phyloP scores from a whole-genome alignment of 2,113 vertebrate species.

The Pristiophorus japonicus region DNA sequence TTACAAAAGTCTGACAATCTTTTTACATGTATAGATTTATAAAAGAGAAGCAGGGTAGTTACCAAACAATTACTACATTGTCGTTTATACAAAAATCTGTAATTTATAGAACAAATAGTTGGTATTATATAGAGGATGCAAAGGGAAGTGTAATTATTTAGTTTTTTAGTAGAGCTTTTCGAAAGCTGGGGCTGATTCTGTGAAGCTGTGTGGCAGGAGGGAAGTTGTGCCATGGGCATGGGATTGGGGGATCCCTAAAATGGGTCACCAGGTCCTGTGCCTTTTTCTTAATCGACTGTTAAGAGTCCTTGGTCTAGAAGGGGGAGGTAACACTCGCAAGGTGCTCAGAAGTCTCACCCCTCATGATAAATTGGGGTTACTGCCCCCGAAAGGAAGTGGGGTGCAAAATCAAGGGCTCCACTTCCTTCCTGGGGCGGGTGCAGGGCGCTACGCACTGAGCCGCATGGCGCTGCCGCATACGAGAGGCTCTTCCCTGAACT shows the following conservation, averaged over 20 bases:
- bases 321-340: too few relatives aligned
- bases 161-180: background rate
- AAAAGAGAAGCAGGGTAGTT: background rate
- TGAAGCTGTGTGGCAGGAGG: background rate
- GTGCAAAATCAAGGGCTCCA: too few relatives aligned
- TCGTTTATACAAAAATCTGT: background rate
- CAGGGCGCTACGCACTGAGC: too few relatives aligned
- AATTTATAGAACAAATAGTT: background rate
- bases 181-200: background rate
- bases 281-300: background rate
- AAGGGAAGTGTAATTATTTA: background rate
- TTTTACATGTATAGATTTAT: background rate
- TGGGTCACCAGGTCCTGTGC: background rate
- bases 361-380: too few relatives aligned
- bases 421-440: too few relatives aligned
- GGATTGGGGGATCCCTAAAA: background rate
- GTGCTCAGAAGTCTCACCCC: too few relatives aligned
- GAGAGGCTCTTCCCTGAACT: too few relatives aligned
- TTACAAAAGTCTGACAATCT: background rate
- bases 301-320: background rate
- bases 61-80: background rate
- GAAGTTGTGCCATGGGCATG: too few relatives aligned
- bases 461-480: too few relatives aligned
- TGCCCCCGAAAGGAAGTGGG: too few relatives aligned
- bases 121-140: background rate